Conservation (phyloP, 2,113 vertebrate species). For the Trogon melanurus region DNA sequence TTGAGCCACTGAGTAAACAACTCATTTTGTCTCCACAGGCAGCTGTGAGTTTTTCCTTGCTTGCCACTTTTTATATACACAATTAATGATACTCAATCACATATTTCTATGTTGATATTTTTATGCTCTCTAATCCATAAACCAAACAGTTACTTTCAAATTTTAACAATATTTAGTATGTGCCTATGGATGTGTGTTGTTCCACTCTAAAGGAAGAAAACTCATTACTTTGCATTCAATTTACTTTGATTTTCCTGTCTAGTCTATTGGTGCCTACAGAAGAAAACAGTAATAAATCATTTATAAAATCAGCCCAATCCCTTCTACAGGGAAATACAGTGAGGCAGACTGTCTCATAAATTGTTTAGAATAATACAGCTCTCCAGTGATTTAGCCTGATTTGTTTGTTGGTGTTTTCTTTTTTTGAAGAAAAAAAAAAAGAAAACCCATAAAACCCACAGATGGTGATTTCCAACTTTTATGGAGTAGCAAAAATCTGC, state of each 20-base stretch:
- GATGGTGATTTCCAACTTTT: background rate
- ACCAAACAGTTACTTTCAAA: background rate
- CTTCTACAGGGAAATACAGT: conserved; percentile 70
- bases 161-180: background rate
- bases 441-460: background rate
- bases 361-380: conserved; percentile 74
- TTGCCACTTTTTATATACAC: conserved; percentile 5
- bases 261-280: conserved; percentile 59
- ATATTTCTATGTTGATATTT: conserved; percentile 46
- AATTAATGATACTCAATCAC: background rate
- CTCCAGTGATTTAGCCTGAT: conserved; percentile 67
- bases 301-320: conserved; percentile 68
- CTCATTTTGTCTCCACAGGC: background rate
- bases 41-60: background rate
- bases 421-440: background rate
- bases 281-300: conserved; percentile 77
- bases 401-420: conserved; percentile 19
- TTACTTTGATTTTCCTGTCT: conserved; percentile 72
- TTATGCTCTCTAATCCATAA: conserved; percentile 38
- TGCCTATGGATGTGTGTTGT: background rate
- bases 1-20: background rate
- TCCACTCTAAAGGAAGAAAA: conserved; percentile 18
- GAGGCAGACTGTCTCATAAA: conserved; percentile 76
- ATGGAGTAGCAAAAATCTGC: background rate
- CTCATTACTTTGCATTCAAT: conserved; percentile 60